Evolutionary conservation across 2,797 vertebrate genomes (phyloP), one percentile per base, ranked within the genome.

Genomic region (Rhynchonycteris naso): DNA sequence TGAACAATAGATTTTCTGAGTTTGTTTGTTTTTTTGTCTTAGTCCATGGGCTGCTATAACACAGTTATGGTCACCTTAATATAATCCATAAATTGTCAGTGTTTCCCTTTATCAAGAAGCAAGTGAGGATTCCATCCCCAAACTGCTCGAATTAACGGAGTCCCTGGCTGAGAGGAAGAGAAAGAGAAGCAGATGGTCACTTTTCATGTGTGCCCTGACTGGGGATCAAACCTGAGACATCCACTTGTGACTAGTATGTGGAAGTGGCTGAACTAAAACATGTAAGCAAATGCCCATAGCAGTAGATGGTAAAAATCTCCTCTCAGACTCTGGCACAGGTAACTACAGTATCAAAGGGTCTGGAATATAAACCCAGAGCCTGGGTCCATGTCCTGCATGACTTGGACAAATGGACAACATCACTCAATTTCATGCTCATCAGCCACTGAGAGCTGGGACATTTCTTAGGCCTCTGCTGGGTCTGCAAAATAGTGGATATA

Each of bases 401-500:
- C 19, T 4, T 2, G 56, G 54, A 8, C 2, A 7, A 21, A 24
- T 0, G 3, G 76, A 10, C 2, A 5, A 28, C 22, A 12, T 33
- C 0, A 3, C 26, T 19, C 14, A 12, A 18, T 5, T 4, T 22
- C 16, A 9, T 2, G 6, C 5, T 21, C 47, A 26, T 50, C 22
- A 8, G 24, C 2, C 10, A 26, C 21, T 33, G 50, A 47, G 13
- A 2, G 7, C 15, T 38, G 30, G 24, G 24, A 11, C 8, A 21
- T 12, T 24, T 12, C 24, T 15, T 4, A 33, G 71, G 11, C 26
- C 18, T 22, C n/a, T 8, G 28, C 7, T 22, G 81, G 22, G 22
- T 33, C 18, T 0, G 13, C 16, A 26, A 33, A 58, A 21, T 1
- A 7, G 13, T 2, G 5, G 5, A 2, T 2, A 5, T 24, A 26